Evolutionary conservation across 1,140 invertebrate species (phyloP).

Genomic region (Acyrthosiphon pisum): DNA sequence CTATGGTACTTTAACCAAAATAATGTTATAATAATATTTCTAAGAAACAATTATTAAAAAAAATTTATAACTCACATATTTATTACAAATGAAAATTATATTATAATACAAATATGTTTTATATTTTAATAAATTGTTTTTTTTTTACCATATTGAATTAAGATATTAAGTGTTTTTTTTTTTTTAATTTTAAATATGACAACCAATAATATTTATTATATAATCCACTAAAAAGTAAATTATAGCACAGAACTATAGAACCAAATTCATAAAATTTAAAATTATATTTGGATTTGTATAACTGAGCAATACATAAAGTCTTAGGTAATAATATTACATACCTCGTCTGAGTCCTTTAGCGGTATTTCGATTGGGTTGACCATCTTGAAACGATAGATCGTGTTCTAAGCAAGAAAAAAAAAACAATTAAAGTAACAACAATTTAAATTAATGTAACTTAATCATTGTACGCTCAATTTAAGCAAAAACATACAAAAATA

Average conservation of each 20-base stretch:
- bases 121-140: too few species aligned
- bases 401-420: not conserved
- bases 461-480: not conserved
- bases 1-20: too few species aligned
- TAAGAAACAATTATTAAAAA: too few species aligned
- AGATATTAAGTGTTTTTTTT: not conserved
- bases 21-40: too few species aligned
- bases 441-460: not conserved
- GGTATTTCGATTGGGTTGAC: conserved; percentile 86
- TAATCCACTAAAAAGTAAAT: not conserved
- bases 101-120: too few species aligned
- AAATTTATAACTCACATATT: too few species aligned
- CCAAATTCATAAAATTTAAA: not conserved
- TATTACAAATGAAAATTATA: too few species aligned
- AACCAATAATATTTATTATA: too few species aligned
- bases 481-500: not conserved
- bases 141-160: not conserved
- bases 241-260: not conserved
- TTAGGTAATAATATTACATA: conserved; percentile 63
- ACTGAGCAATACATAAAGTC: not conserved
- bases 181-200: not conserved
- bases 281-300: not conserved
- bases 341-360: conserved; percentile 90
- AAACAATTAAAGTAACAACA: not conserved
- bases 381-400: conserved; percentile 64